Conservation (phyloP, 2,797 vertebrate species). For the Lutjanus argentimaculatus region DNA sequence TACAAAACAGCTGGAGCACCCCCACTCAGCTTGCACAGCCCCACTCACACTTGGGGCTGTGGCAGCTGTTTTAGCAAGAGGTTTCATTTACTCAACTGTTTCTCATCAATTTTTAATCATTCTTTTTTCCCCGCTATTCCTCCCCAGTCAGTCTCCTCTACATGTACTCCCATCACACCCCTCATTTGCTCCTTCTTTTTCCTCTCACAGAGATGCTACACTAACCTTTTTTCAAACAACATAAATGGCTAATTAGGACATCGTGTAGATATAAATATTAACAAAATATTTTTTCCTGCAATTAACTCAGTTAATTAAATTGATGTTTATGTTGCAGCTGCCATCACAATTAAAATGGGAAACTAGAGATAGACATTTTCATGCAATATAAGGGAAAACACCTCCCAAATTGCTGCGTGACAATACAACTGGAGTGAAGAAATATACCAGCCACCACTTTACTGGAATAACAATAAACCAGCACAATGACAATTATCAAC, state of each 20-base stretch:
- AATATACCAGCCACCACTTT: too few relatives aligned
- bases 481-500: too few relatives aligned
- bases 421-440: too few relatives aligned
- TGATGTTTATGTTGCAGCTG: not conserved
- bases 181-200: constrained; percentile 17
- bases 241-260: not conserved
- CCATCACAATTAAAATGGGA: not conserved
- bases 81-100: constrained; percentile 58
- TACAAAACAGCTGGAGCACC: constrained; percentile 41
- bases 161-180: not conserved
- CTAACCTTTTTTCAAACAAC: not conserved
- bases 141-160: constrained; percentile 13
- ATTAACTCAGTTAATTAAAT: not conserved
- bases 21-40: constrained; percentile 25
- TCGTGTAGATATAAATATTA: not conserved
- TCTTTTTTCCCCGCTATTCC: not conserved
- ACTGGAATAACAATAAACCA: too few relatives aligned
- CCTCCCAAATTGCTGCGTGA: too few relatives aligned
- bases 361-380: too few relatives aligned
- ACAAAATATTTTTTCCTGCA: not conserved
- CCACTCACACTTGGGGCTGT: constrained; percentile 20
- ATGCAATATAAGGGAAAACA: too few relatives aligned
- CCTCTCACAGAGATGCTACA: not conserved
- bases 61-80: constrained; percentile 56
- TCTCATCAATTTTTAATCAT: constrained; percentile 57